Conservation (phyloP, 1,140 invertebrate genomes). For the Araneus ventricosus region DNA sequence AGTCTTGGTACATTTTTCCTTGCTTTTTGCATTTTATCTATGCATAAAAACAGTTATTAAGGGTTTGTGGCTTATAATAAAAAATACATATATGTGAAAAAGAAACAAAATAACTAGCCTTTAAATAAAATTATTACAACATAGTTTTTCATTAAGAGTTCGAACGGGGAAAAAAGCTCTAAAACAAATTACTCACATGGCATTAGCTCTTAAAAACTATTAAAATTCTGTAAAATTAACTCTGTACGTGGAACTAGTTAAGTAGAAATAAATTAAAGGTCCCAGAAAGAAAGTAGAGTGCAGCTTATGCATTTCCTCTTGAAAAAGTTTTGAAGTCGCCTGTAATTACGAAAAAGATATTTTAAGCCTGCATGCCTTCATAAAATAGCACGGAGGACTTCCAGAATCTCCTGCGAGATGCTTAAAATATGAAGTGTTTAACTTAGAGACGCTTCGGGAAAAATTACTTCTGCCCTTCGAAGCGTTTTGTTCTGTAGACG, state of each 20-base stretch:
- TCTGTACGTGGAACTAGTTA: background rate
- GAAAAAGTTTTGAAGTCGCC: background rate
- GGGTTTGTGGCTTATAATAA: too few species aligned
- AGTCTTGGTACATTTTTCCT: too few species aligned
- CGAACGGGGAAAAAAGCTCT: background rate
- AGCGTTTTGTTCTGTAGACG: background rate
- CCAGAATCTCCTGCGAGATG: background rate
- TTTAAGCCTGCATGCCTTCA: conserved; percentile 2
- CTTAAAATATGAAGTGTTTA: conserved; percentile 56
- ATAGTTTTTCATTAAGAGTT: too few species aligned
- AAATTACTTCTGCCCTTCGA: background rate
- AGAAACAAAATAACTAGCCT: too few species aligned
- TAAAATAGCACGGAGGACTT: background rate
- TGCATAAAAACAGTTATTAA: too few species aligned
- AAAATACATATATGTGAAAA: too few species aligned
- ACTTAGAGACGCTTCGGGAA: conserved; percentile 8
- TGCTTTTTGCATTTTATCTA: too few species aligned
- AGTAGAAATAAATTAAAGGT: background rate
- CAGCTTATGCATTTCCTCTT: background rate
- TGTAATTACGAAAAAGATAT: conserved; percentile 23
- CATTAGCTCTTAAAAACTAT: background rate
- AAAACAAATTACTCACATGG: background rate
- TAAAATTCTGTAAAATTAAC: background rate
- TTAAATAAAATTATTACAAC: too few species aligned
- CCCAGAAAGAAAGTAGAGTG: background rate